Evolutionary conservation across 2,888 invertebrate genomes (phyloP).

Genomic region (Noctua comes): DNA sequence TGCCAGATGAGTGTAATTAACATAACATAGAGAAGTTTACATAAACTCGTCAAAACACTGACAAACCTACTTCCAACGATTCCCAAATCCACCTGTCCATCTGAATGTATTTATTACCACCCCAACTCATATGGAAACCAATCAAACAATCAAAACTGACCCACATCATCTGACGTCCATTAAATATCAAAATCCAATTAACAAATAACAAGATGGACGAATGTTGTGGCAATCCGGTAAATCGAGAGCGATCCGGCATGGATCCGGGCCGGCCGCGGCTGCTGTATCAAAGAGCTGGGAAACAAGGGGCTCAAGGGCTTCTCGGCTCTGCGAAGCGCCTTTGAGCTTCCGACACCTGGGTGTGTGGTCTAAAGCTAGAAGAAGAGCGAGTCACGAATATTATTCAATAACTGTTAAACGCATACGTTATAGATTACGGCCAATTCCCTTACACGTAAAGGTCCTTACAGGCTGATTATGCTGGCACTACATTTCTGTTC

Average conservation of each 20-base stretch:
- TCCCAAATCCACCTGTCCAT: conserved; percentile 7
- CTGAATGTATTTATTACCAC: conserved; percentile 35
- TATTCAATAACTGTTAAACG: not conserved
- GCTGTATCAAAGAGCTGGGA: conserved; percentile 66
- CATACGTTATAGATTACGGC: not conserved
- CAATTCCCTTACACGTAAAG: not conserved
- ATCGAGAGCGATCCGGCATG: conserved; percentile 29
- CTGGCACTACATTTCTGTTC: not conserved
- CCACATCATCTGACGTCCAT: conserved; percentile 42
- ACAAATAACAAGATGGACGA: conserved; percentile 43
- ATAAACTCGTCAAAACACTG: not conserved
- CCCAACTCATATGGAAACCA: conserved; percentile 10
- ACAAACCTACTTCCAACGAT: not conserved
- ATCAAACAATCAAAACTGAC: conserved; percentile 52
- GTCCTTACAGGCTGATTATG: not conserved
- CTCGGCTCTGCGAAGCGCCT: conserved; percentile 57
- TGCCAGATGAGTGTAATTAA: not conserved
- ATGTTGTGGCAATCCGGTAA: conserved; percentile 36
- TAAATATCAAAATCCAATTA: conserved; percentile 60
- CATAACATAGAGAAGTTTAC: not conserved
- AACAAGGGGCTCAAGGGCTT: conserved; percentile 67
- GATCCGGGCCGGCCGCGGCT: conserved; percentile 38
- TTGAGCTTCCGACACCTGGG: conserved; percentile 63
- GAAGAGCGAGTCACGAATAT: conserved; percentile 12
- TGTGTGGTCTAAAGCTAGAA: conserved; percentile 32